Evolutionary conservation across 2,888 invertebrate genomes (phyloP).

Genomic region (Mantis religiosa): DNA sequence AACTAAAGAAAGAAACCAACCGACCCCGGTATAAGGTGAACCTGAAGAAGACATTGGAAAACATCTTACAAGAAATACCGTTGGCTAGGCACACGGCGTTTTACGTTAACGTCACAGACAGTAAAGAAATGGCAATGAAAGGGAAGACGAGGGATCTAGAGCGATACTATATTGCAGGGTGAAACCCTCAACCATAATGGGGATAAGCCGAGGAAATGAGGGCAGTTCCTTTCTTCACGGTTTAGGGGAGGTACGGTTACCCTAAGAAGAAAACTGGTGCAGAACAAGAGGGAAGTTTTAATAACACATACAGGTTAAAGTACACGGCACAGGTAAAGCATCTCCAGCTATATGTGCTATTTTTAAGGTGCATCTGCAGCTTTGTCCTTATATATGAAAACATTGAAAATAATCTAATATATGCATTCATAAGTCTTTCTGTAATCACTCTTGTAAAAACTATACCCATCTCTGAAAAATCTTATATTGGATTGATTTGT

Average conservation of each 20-base stretch:
- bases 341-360: too few relatives aligned
- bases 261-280: not conserved
- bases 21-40: not conserved
- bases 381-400: too few relatives aligned
- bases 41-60: not conserved
- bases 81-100: conserved; percentile 6
- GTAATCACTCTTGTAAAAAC: too few relatives aligned
- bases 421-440: too few relatives aligned
- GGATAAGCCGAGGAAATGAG: not conserved
- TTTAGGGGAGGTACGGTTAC: not conserved
- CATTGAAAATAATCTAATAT: too few relatives aligned
- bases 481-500: too few relatives aligned
- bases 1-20: not conserved
- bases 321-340: not conserved
- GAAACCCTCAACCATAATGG: not conserved
- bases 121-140: not conserved
- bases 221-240: not conserved
- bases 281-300: not conserved
- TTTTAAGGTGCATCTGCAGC: too few relatives aligned
- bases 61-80: conserved; percentile 26
- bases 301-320: not conserved
- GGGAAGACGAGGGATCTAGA: not conserved
- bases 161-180: not conserved
- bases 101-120: not conserved
- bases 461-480: too few relatives aligned